These are phyloP conservation scores for Cephus rjabovi DNA, from an alignment of 2,888 invertebrate species.

Conservation along the genomic window DNA sequence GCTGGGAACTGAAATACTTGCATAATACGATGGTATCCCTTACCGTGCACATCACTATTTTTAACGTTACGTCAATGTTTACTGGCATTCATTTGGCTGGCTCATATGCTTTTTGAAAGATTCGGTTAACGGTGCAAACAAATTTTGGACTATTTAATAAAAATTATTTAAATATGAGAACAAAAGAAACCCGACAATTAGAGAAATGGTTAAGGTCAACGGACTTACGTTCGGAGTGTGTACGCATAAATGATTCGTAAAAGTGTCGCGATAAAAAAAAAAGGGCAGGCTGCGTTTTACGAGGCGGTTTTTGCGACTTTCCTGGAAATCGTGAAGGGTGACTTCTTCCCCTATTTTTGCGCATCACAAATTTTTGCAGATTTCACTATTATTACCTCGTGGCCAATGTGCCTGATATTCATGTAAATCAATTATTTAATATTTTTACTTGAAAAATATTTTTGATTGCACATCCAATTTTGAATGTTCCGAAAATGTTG, in stretches of 20 bases:
- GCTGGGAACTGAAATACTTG: not conserved
- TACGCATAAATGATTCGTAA: not conserved
- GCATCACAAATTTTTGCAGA: not conserved
- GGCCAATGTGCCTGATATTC: not conserved
- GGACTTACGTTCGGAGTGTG: not conserved
- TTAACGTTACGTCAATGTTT: not conserved
- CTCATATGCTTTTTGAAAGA: not conserved
- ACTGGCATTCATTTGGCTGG: not conserved
- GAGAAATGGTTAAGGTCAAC: not conserved
- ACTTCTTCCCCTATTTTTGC: not conserved
- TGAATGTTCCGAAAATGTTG: not conserved
- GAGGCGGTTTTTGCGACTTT: not conserved
- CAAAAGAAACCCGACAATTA: not conserved
- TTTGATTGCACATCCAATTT: not conserved
- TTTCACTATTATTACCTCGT: not conserved
- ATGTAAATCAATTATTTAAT: not conserved
- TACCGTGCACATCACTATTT: not conserved
- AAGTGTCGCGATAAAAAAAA: not conserved
- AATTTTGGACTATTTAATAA: not conserved
- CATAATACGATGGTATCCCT: not conserved
- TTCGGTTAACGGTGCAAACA: not conserved
- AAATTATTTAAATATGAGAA: not conserved
- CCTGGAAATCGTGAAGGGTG: not conserved
- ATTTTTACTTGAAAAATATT: not conserved
- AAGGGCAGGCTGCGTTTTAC: not conserved